phyloP scores from a whole-genome alignment of 2,113 vertebrate genomes.

The Cheirogaleus medius region DNA sequence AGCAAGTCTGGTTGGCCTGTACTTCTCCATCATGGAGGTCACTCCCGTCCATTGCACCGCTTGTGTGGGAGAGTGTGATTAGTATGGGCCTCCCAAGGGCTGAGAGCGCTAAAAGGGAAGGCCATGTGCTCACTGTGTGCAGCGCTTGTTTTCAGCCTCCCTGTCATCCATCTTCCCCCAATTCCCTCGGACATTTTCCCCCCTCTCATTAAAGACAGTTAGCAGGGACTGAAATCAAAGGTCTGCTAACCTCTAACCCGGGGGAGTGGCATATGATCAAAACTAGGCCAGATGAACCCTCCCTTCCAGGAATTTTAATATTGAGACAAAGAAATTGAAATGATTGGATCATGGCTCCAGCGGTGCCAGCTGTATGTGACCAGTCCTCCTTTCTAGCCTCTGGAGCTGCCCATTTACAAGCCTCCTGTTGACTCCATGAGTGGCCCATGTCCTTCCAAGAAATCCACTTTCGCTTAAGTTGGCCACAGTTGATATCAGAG shows the following conservation, averaged over 20 bases:
- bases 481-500: background rate
- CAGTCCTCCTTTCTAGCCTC: background rate
- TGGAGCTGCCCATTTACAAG: background rate
- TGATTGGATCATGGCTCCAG: background rate
- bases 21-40: background rate
- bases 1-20: background rate
- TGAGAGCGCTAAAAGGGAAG: background rate
- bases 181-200: background rate
- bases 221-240: background rate
- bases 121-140: background rate
- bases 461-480: background rate
- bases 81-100: background rate
- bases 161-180: background rate
- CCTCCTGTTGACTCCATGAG: background rate
- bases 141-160: background rate
- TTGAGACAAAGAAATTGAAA: background rate
- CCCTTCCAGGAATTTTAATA: background rate
- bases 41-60: fast-evolving
- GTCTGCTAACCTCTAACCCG: background rate
- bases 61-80: background rate
- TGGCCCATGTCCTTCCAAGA: background rate
- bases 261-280: background rate
- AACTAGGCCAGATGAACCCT: background rate
- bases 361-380: background rate
- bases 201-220: background rate